Percentiles rank a stretch among this genome's conserved stretches.
These are phyloP conservation scores for Agrochola litura DNA, from an alignment of 2,888 invertebrate genomes.

Conservation along the genomic window DNA sequence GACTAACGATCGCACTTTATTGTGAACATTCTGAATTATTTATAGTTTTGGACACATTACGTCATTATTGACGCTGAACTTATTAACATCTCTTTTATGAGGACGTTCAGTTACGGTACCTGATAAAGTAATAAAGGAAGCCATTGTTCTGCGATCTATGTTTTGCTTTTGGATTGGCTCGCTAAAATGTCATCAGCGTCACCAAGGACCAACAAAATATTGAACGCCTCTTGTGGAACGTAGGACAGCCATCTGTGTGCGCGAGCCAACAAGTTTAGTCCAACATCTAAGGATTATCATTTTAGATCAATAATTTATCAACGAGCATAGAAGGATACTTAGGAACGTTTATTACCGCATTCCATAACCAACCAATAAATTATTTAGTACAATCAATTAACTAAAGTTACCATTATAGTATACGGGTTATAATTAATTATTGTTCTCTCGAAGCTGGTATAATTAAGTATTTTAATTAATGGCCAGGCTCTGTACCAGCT, in stretches of 20 bases:
- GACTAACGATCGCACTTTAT: constrained; percentile 51
- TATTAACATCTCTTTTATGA: constrained; percentile 30
- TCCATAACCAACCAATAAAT: constrained; percentile 66
- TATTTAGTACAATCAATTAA: constrained; percentile 72
- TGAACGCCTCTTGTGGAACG: not conserved
- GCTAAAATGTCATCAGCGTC: not conserved
- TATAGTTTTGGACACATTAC: constrained; percentile 35
- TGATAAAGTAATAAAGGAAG: not conserved
- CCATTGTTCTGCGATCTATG: not conserved
- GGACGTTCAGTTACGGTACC: not conserved
- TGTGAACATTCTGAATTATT: constrained; percentile 44
- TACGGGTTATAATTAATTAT: constrained; percentile 74
- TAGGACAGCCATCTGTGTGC: not conserved
- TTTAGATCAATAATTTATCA: constrained; percentile 21
- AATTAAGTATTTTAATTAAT: constrained; percentile 77
- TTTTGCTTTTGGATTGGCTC: not conserved
- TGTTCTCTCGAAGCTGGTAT: constrained; percentile 64
- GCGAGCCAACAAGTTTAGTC: not conserved
- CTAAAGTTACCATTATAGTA: constrained; percentile 69
- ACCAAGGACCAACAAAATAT: not conserved
- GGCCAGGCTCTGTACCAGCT: constrained; percentile 46
- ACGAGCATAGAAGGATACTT: constrained; percentile 29
- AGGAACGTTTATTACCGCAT: constrained; percentile 42
- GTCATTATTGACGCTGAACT: constrained; percentile 20
- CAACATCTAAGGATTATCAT: not conserved